These are phyloP conservation scores for Lycophotia porphyrea DNA, from an alignment of 2,888 invertebrate species.

Conservation along the genomic window DNA sequence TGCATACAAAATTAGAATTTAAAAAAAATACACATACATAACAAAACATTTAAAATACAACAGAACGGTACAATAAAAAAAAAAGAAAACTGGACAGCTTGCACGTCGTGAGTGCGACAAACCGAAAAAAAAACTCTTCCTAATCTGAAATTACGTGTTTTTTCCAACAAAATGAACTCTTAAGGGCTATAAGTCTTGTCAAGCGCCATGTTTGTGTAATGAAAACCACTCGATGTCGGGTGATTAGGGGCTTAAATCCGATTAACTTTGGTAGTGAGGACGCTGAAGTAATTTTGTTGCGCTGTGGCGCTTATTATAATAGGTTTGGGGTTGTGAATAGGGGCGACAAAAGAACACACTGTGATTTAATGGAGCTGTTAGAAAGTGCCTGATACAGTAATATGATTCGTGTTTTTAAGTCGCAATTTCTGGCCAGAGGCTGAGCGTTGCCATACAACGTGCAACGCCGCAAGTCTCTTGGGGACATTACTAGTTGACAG, in stretches of 20 bases:
- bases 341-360: background rate
- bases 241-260: conserved; percentile 60
- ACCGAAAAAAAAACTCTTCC: too few relatives aligned
- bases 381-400: background rate
- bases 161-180: conserved; percentile 22
- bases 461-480: too few relatives aligned
- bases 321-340: conserved; percentile 12
- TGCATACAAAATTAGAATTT: too few relatives aligned
- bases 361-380: conserved; percentile 8
- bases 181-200: conserved; percentile 16
- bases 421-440: too few relatives aligned
- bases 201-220: conserved; percentile 44
- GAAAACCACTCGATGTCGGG: conserved; percentile 51
- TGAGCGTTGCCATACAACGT: too few relatives aligned
- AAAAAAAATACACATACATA: too few relatives aligned
- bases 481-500: too few relatives aligned
- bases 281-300: conserved; percentile 55
- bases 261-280: conserved; percentile 60
- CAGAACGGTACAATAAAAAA: too few relatives aligned
- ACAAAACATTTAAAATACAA: too few relatives aligned
- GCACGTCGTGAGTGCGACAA: too few relatives aligned
- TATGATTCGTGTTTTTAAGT: background rate
- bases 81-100: too few relatives aligned
- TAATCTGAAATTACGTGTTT: background rate
- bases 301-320: conserved; percentile 30